Base-by-base conservation (phyloP, 2,888 invertebrate genomes). In the Acleris sparsana region DNA sequence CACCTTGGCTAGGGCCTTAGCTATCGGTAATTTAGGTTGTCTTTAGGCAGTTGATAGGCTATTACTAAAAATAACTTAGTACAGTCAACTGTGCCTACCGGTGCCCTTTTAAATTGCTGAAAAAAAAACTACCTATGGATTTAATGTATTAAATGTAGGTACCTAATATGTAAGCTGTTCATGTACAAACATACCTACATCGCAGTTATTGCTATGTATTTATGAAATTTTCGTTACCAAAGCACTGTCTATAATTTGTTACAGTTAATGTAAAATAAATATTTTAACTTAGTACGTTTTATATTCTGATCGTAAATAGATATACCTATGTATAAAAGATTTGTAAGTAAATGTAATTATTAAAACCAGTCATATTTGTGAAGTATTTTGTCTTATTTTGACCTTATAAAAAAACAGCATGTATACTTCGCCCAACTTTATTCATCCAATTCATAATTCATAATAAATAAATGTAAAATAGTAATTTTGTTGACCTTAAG, bases 301-400 rank as follows among this genome's bases (percentile, higher is more conserved):
- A 72, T 72, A 73, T 72, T 73, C 65, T 72, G 70, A 70, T 75
- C 71, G 69, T 49, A 25, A 39, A 55, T 49, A 61, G 70, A 77
- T 80, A 75, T 76, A n/a, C n/a, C n/a, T n/a, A 78, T 82, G 82
- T 83, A 82, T 86, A 80, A 83, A 85, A 85, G 29, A 66, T 56
- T 57, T 66, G 48, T 62, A 66, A 83, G 71, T 83, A 79, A 80
- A 81, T 80, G 80, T 81, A 80, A 82, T 84, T 77, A 83, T 74
- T 81, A 78, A 82, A 78, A 80, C 71, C 71, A 68, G 75, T 75
- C 77, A 75, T 71, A 72, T 71, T 66, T 71, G 63, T 18, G 53
- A 69, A 56, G 25, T 20, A 60, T 22, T 43, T 55, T 43, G 5
- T 9, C 22, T 55, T 22, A 22, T 43, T 43, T 43, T 39, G 3